Evolutionary conservation across 2,113 vertebrate species (phyloP), one percentile per base, ranked within the genome.

Genomic region (Elephantulus edwardii): DNA sequence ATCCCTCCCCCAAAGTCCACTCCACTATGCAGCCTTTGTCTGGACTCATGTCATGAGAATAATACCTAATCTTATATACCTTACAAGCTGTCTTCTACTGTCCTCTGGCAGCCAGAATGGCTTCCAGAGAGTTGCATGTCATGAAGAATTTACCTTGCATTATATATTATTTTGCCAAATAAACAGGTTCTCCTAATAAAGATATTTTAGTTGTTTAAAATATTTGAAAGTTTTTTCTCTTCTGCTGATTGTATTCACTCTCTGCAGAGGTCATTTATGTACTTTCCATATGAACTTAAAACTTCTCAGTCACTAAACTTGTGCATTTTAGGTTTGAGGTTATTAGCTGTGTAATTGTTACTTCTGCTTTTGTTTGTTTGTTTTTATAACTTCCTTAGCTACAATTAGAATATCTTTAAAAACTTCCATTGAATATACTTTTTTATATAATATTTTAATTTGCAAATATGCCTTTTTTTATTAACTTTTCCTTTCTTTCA

Each of bases 191-290:
- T 50, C 82, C 86, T 9, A 77, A 30, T 46, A 42, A 50, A 9
- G 14, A 77, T 14, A 54, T 52, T 35, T n/a, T 38, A 66, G 20
- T 22, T 44, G n/a, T 91, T 91, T 60, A 26, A 79, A 93, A 78
- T 68, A 11, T 83, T 78, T 46, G 56, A 3, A 68, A 86, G 74
- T 50, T 83, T 68, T 89, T 88, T 40, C 79, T 82, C n/a, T 42
- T 89, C n/a, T 40, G 3, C 26, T 75, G 17, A 40, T 68, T 66
- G 3, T 75, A 13, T 50, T 71, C 68, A 22, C 26, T 50, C 28
- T 66, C 19, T 26, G 60, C 56, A 7, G 0, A 40, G 58, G 19
- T 77, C 60, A 81, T 33, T 66, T 74, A 52, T 54, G 2, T 30
- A 85, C 77, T 1, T 14, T 42, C 20, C 40, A 40, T 5, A 56